These are phyloP conservation scores for Osmoderma eremita DNA, from an alignment of 2,888 invertebrate species.

Conservation along the genomic window DNA sequence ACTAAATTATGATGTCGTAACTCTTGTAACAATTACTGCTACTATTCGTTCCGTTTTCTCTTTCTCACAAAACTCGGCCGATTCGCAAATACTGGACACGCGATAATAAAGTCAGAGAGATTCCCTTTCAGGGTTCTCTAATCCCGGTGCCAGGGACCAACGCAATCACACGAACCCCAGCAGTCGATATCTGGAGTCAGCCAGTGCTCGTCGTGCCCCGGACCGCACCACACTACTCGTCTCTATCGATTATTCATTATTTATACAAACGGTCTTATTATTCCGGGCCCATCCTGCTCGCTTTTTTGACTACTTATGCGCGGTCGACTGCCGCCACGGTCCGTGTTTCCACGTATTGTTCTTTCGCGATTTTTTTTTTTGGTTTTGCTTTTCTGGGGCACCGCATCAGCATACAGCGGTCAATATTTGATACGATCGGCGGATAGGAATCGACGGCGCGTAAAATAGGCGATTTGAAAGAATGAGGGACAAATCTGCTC, in stretches of 20 bases:
- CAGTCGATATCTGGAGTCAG: conserved; percentile 65
- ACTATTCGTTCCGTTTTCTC: too few species aligned
- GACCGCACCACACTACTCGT: conserved; percentile 56
- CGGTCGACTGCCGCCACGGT: conserved; percentile 20
- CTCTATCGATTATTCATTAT: conserved; percentile 65
- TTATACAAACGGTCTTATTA: conserved; percentile 65
- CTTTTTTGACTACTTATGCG: conserved; percentile 55
- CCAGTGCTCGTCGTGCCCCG: conserved; percentile 61
- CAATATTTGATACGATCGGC: not conserved
- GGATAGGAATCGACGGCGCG: not conserved
- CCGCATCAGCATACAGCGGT: not conserved
- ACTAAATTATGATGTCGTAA: too few species aligned
- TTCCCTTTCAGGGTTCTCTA: conserved; percentile 45
- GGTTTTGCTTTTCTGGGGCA: not conserved
- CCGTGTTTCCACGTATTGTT: not conserved
- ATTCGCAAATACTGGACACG: conserved; percentile 35
- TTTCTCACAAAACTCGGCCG: too few species aligned
- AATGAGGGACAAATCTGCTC: too few species aligned
- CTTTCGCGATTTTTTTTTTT: not conserved
- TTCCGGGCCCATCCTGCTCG: conserved; percentile 60
- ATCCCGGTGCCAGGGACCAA: conserved; percentile 58
- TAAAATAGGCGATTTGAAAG: too few species aligned
- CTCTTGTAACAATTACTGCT: too few species aligned
- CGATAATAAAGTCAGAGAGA: conserved; percentile 45
- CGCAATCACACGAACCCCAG: conserved; percentile 41